Base-by-base conservation (phyloP, 2,797 vertebrate species). In the Semotilus atromaculatus region DNA sequence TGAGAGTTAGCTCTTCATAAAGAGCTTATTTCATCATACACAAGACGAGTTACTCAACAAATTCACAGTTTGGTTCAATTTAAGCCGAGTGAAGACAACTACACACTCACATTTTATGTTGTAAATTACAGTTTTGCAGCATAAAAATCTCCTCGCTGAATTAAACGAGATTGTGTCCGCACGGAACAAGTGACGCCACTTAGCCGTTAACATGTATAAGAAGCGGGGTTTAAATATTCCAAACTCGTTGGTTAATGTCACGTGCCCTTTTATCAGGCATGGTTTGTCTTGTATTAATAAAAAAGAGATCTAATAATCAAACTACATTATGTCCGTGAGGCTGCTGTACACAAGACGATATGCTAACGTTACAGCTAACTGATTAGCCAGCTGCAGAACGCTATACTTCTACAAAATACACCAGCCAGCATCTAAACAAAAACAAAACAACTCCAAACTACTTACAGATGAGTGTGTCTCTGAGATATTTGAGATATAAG, bases 91-190 rank as follows among this genome's bases (percentile, higher is more conserved):
- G 23, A 31, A 40, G 21, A 16, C 18, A 34, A 77, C 5, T 7
- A 21, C 48, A 74, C 31, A 18, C 10, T 64, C 62, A 10, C 81
- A 76, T 75, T 10, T 31, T 67, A 67, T 58, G 36, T 9, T 31
- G 7, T 3, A 38, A 5, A 38, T 38, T 38, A 38, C 23, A 34
- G 43, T 51, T 21, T 74, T 62, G 58, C 29, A 29, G 19, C 40
- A 82, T 62, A 48, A 64, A 64, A 29, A 26, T 14, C 9, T 58
- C 18, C 36, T 29, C 66, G 13, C 23, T 40, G 36, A 70, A 5
- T 40, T 84, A 53, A 71, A 86, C 23, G 81, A 66, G 76, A 83
- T 48, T 74, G n/a, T 34, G 67, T 60, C 70, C 70, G 82, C 76
- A 58, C 11, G 26, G 45, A 72, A 23, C 14, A 58, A 53, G 14